Evolutionary conservation across 2,888 invertebrate genomes (phyloP).

Genomic region (Bombylius discolor): DNA sequence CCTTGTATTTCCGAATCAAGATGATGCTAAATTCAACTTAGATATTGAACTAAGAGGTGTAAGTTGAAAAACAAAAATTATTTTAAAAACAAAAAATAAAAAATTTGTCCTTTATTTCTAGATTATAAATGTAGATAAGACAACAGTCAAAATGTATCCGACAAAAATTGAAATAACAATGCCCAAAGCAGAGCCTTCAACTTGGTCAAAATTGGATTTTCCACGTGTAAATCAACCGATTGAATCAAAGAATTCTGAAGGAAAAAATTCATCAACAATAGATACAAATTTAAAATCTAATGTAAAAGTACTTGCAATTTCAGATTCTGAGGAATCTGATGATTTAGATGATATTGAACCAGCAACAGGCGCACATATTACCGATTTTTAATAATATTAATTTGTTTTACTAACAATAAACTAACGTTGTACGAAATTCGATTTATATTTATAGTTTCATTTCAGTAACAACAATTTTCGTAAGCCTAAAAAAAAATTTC

Average conservation of each 20-base stretch:
- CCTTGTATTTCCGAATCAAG: slow-evolving; percentile 65
- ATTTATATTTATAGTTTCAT: too few relatives aligned
- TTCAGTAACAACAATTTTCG: too few relatives aligned
- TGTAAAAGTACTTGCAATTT: slow-evolving; percentile 25
- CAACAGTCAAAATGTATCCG: slow-evolving; percentile 64
- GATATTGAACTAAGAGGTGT: slow-evolving; percentile 76
- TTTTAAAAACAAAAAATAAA: neutral
- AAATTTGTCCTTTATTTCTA: slow-evolving; percentile 34
- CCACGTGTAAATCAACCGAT: slow-evolving; percentile 34
- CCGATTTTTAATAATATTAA: neutral
- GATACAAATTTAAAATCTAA: slow-evolving; percentile 6
- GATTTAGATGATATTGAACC: slow-evolving; percentile 60
- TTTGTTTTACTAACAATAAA: too few relatives aligned
- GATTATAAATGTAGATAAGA: slow-evolving; percentile 61
- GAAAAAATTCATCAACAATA: neutral
- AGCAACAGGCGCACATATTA: neutral
- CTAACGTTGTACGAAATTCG: too few relatives aligned
- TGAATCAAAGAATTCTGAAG: slow-evolving; percentile 3
- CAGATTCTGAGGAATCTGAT: slow-evolving; percentile 45
- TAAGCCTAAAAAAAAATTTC: too few relatives aligned
- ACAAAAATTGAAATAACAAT: slow-evolving; percentile 89
- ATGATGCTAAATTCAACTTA: slow-evolving; percentile 54
- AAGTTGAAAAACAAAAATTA: slow-evolving; percentile 27
- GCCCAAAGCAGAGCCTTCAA: slow-evolving; percentile 70
- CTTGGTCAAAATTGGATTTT: slow-evolving; percentile 67